Conservation (phyloP, 2,113 vertebrate species). For the Climacteris rufus region DNA sequence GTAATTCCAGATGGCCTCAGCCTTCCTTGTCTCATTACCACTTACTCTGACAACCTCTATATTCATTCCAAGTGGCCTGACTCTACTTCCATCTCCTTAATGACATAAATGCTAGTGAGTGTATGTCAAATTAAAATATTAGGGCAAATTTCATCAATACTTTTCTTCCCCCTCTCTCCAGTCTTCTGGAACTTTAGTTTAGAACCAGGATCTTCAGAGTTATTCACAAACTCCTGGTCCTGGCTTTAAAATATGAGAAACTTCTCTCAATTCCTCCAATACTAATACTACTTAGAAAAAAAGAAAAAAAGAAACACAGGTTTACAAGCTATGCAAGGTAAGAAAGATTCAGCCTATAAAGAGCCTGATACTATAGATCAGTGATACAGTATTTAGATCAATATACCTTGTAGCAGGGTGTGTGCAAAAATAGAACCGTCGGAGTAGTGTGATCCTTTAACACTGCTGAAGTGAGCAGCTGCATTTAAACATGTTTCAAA, state of each 20-base stretch:
- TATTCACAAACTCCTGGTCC: neutral
- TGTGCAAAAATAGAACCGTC: neutral
- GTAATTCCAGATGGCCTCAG: neutral
- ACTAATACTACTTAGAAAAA: neutral
- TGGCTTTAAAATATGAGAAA: neutral
- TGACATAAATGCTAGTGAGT: neutral
- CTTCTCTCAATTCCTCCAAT: neutral
- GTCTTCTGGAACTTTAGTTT: neutral
- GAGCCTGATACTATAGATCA: neutral
- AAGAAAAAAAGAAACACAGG: neutral
- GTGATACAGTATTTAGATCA: constrained; percentile 56
- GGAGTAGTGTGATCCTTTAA: constrained; percentile 3
- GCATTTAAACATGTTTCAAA: neutral
- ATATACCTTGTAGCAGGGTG: constrained; percentile 2
- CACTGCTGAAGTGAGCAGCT: neutral
- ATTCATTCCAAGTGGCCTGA: neutral
- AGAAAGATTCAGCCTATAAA: neutral
- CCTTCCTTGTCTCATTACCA: neutral
- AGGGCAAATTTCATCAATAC: neutral
- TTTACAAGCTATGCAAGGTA: constrained; percentile 9
- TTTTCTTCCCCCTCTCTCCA: neutral
- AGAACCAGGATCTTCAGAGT: neutral
- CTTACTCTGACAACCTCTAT: neutral
- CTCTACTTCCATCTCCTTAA: neutral
- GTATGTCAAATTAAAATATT: neutral